Conservation (phyloP, 1,140 invertebrate species). For the Platyura marginata region DNA sequence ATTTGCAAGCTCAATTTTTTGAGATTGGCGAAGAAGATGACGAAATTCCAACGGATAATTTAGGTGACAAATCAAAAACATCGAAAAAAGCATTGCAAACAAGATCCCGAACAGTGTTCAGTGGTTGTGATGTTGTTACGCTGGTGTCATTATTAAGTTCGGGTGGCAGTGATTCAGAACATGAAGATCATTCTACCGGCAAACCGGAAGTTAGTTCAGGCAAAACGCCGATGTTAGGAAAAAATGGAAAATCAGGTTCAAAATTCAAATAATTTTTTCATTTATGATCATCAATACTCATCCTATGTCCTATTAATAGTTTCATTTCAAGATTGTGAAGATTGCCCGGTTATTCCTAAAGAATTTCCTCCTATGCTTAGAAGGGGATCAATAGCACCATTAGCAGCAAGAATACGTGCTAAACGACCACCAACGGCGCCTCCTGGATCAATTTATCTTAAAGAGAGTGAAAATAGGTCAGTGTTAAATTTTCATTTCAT, state of each 20-base stretch:
- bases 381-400: constrained; percentile 19
- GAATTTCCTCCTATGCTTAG: constrained; percentile 22
- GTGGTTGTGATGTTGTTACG: constrained; percentile 19
- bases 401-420: constrained; percentile 18
- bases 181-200: constrained; percentile 12
- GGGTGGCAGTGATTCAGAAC: constrained; percentile 22
- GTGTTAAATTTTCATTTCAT: not conserved
- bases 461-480: constrained; percentile 3
- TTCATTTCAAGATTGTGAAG: constrained; percentile 20
- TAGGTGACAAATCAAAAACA: not conserved
- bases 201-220: constrained; percentile 4
- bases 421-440: constrained; percentile 23
- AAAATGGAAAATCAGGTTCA: constrained; percentile 24
- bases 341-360: constrained; percentile 10
- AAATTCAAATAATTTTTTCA: not conserved
- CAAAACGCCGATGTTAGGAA: constrained; percentile 15
- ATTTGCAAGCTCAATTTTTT: not conserved
- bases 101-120: constrained; percentile 13
- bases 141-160: constrained; percentile 21
- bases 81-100: not conserved
- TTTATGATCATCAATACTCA: not conserved
- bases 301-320: constrained; percentile 8
- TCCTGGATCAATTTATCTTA: constrained; percentile 20
- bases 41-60: not conserved
- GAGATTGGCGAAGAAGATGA: not conserved